These are phyloP conservation scores for Chloroclystis v-ata DNA, from an alignment of 2,888 invertebrate genomes.

Conservation along the genomic window DNA sequence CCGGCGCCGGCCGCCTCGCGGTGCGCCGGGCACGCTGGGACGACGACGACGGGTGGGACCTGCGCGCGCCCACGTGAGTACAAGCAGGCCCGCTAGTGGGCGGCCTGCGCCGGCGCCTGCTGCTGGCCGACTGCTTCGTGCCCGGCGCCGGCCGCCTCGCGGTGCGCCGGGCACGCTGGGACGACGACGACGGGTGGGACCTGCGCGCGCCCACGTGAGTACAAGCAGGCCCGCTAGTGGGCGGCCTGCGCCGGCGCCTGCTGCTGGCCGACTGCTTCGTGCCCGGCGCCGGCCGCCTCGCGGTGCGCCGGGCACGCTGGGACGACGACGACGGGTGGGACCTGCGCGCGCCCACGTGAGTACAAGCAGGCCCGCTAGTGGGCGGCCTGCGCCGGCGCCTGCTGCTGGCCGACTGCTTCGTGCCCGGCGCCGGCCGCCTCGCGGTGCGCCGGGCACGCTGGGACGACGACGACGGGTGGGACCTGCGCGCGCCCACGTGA, in stretches of 20 bases:
- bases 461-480: neutral
- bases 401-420: neutral
- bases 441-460: neutral
- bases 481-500: neutral
- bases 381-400: too few species aligned
- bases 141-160: slow-evolving; percentile 75
- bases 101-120: slow-evolving; percentile 91
- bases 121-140: slow-evolving; percentile 94
- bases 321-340: neutral
- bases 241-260: too few species aligned
- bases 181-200: slow-evolving; percentile 60
- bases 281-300: neutral
- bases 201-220: slow-evolving; percentile 34
- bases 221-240: neutral
- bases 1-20: slow-evolving; percentile 67
- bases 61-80: slow-evolving; percentile 32
- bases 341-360: neutral
- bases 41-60: slow-evolving; percentile 60
- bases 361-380: neutral
- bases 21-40: slow-evolving; percentile 80
- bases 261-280: neutral
- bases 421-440: neutral
- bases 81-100: slow-evolving; percentile 81
- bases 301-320: neutral
- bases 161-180: slow-evolving; percentile 79